Evolutionary conservation across 2,113 vertebrate species (phyloP), one percentile per base, ranked within the genome.

Genomic region (Triplophysa tibetana): DNA sequence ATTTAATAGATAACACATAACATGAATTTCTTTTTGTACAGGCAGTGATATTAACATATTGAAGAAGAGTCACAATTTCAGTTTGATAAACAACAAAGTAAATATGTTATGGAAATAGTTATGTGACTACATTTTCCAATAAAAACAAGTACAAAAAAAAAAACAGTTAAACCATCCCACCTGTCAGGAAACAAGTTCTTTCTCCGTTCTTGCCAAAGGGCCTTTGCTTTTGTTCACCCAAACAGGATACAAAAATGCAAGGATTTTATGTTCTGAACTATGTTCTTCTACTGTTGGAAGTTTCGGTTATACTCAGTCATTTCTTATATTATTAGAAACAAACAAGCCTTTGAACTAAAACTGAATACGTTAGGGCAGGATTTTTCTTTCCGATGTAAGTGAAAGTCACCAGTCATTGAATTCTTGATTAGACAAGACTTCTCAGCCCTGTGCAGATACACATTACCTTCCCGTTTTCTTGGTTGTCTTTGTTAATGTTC

Each of bases 391-490:
- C 4, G n/a, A 10, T 5, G n/a, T 54, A 12, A 12, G 14, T 5
- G 29, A 21, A n/a, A 62, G 64, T 62, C 13, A 75, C 3, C 19
- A n/a, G 17, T 33, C 50, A 29, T 16, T 26, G 23, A 60, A 43
- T 56, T 3, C 29, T 19, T 26, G 43, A 41, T 38, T 38, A 65
- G 54, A 45, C 54, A 79, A 52, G 26, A 79, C 78, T 63, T 38
- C 3, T 63, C 43, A 23, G 58, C 12, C 24, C 48, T 65, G n/a
- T 6, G 56, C 56, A 80, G n/a, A 61, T 1, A 17, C 19, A 45
- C 33, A 3, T 65, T 52, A 24, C 60, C 50, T 76, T 76, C 65
- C 68, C 62, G n/a, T 62, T 58, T 41, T 33, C 26, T 50, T 58
- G 8, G 50, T 54, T 75, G 29, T 69, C 19, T 75, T 56, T 72